Base-by-base conservation (phyloP, 2,888 invertebrate genomes). In the Tolmerus cingulatus region DNA sequence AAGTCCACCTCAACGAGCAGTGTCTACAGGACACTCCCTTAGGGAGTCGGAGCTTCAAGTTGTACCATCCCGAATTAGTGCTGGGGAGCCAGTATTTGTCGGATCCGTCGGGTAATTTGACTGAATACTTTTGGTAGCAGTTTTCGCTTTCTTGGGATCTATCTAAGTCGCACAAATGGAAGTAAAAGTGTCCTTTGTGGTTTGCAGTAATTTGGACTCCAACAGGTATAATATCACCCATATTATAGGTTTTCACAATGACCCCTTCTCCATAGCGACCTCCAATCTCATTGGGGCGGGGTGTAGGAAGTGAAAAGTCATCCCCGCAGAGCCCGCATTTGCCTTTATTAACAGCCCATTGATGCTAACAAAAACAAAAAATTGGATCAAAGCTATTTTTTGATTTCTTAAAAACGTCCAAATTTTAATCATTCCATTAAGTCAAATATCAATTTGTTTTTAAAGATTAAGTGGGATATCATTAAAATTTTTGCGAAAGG, bases 261-360 rank as follows among this genome's bases (percentile, higher is more conserved):
- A 92, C 90, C 2, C 94, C 94, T n/a, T 90, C 90, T 87, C 93
- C 93, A 89, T 92, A 94, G 55, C 87, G 89, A n/a, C 94, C 94
- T 5, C 94, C 94, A 84, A 94, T 91, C 89, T 95, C 94, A 89
- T 94, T 93, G 7, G 92, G 90, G 79, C 94, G 91, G 0, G 95
- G 95, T 51, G 89, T 90, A 0, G 91, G 85, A 2, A 90, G 34
- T 2, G 91, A 90, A 88, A 92, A 94, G 88, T 92, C 90, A 90
- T 95, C 94, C 1, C 95, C 95, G 89, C 94, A 95, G 0, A 93
- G 89, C 0, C 95, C 95, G 89, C 95, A 95, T 81, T 91, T 92
- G 1, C 94, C 94, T 1, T 90, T 90, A 88, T 93, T 91, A 30
- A 89, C 88, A 4, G 89, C 46, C 91, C 93, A 93, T 91, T 94